Conservation (phyloP, 1,140 invertebrate genomes). For the Triops longicaudatus region DNA sequence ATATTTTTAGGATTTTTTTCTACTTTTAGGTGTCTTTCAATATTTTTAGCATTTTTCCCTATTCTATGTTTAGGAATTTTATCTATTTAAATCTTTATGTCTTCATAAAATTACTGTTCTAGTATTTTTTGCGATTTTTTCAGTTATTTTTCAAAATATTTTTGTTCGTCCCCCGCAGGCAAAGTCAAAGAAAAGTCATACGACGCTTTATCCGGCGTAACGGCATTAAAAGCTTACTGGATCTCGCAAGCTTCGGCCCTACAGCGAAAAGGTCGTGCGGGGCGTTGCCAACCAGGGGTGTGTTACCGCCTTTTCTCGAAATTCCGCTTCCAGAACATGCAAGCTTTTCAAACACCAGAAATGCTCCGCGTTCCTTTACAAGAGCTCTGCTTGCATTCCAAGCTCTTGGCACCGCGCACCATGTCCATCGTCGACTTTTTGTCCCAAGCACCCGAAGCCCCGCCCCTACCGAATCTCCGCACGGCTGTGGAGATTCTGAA, state of each 20-base stretch:
- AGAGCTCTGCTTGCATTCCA: slow-evolving; percentile 86
- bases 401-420: slow-evolving; percentile 67
- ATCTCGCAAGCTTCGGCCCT: slow-evolving; percentile 61
- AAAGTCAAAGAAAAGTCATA: slow-evolving; percentile 50
- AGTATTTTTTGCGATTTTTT: too few species aligned
- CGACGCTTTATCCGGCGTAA: slow-evolving; percentile 58
- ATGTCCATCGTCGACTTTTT: slow-evolving; percentile 74
- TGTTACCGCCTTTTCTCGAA: slow-evolving; percentile 71
- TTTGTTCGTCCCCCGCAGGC: not conserved
- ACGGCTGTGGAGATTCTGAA: slow-evolving; percentile 56
- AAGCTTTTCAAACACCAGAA: slow-evolving; percentile 64
- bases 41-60: too few species aligned
- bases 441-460: slow-evolving; percentile 71
- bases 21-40: too few species aligned
- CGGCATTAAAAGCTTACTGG: slow-evolving; percentile 53
- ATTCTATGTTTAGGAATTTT: too few species aligned
- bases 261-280: slow-evolving; percentile 73
- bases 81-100: too few species aligned
- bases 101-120: too few species aligned
- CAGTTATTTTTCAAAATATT: too few species aligned
- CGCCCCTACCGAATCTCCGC: slow-evolving; percentile 61
- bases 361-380: slow-evolving; percentile 75
- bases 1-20: too few species aligned
- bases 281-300: slow-evolving; percentile 67
- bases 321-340: slow-evolving; percentile 55